phyloP scores from a whole-genome alignment of 2,797 vertebrate species.

The Ispidina picta region DNA sequence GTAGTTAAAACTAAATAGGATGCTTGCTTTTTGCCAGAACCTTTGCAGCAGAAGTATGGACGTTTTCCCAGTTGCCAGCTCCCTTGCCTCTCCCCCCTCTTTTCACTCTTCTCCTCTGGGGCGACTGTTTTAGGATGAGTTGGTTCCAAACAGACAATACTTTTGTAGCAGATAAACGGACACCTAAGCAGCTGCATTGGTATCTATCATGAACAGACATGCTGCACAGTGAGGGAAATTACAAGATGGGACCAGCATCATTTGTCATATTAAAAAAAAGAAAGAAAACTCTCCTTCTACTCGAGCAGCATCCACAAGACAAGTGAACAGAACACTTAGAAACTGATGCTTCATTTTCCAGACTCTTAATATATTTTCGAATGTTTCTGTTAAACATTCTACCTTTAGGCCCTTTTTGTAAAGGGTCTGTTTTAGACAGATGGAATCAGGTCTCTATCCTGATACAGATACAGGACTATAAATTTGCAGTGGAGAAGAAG shows the following conservation, averaged over 20 bases:
- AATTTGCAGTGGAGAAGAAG: not conserved
- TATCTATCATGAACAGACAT: slow-evolving; percentile 68
- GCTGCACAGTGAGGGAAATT: slow-evolving; percentile 44
- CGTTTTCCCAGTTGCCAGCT: slow-evolving; percentile 9
- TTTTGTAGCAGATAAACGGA: slow-evolving; percentile 61
- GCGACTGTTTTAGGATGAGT: slow-evolving; percentile 48
- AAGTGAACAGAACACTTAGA: not conserved
- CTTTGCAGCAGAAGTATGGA: slow-evolving; percentile 26
- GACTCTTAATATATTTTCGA: not conserved
- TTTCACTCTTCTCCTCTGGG: not conserved
- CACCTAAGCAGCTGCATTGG: slow-evolving; percentile 50
- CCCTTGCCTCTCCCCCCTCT: not conserved
- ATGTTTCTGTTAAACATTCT: not conserved
- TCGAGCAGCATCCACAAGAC: slow-evolving; percentile 5
- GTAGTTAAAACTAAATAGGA: slow-evolving; percentile 2
- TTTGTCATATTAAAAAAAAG: slow-evolving; percentile 43
- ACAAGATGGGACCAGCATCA: slow-evolving; percentile 18
- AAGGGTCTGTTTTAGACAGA: not conserved
- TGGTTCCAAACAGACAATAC: slow-evolving; percentile 53
- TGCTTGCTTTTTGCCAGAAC: slow-evolving; percentile 12
- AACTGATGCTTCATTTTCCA: not conserved
- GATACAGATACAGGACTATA: slow-evolving; percentile 23
- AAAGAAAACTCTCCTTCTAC: not conserved
- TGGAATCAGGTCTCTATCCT: slow-evolving; percentile 23
- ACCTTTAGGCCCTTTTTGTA: not conserved